Percentiles rank a stretch among this genome's conserved stretches.
Conservation (phyloP, 2,888 invertebrate species). For the Diarsia dahlii region DNA sequence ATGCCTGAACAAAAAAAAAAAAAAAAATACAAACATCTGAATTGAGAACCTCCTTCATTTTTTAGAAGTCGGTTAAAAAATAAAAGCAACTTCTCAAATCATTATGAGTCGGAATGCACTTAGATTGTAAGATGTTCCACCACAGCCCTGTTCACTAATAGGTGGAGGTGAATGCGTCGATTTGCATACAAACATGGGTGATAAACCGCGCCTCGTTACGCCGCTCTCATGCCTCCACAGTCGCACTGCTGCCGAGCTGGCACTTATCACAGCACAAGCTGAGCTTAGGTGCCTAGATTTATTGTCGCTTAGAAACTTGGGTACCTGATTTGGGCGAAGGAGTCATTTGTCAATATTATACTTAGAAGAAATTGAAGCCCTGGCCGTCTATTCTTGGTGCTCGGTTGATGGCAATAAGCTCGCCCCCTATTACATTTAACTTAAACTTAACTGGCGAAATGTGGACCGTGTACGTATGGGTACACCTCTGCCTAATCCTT, state of each 20-base stretch:
- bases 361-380: background rate
- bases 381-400: too few species aligned
- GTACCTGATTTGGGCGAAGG: constrained; percentile 16
- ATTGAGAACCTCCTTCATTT: too few species aligned
- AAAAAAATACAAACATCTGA: too few species aligned
- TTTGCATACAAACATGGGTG: constrained; percentile 77
- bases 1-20: too few species aligned
- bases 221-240: constrained; percentile 10
- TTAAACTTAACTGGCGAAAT: too few species aligned
- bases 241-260: background rate
- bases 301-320: constrained; percentile 31
- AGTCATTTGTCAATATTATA: constrained; percentile 1
- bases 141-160: constrained; percentile 57
- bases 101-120: background rate
- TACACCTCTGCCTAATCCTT: too few species aligned
- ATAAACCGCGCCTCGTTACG: constrained; percentile 71
- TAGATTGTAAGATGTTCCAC: background rate
- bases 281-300: constrained; percentile 27
- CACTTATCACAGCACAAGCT: constrained; percentile 36
- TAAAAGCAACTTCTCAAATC: background rate
- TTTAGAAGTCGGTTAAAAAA: too few species aligned
- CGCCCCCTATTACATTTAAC: too few species aligned
- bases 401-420: too few species aligned
- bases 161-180: constrained; percentile 71
- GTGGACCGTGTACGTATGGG: too few species aligned